A percentile compares a stretch with the other conserved stretches of the same genome.
phyloP scores from a whole-genome alignment of 2,888 invertebrate species.

The Gari tellinella region DNA sequence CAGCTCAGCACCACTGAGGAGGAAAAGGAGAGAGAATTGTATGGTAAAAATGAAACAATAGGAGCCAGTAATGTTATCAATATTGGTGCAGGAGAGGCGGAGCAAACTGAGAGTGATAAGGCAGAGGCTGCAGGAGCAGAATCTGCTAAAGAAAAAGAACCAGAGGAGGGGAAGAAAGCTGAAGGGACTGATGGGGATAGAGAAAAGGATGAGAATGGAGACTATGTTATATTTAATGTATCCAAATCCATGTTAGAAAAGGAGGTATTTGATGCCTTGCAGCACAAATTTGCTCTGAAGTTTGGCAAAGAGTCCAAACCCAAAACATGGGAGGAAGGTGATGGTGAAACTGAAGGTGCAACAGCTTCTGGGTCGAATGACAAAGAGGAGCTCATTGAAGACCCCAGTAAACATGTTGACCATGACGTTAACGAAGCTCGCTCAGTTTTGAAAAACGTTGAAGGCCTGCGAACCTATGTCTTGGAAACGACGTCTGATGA shows the following conservation, averaged over 20 bases:
- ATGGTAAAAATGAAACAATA: conserved; percentile 5
- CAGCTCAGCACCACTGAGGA: background rate
- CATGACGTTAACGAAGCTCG: background rate
- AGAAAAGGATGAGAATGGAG: background rate
- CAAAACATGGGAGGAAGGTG: background rate
- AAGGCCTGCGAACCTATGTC: too few species aligned
- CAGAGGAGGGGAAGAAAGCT: background rate
- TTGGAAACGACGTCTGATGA: too few species aligned
- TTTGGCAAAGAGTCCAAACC: background rate
- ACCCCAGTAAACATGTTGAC: background rate
- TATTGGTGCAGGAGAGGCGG: background rate
- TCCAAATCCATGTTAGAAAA: conserved; percentile 4
- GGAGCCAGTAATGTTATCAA: background rate
- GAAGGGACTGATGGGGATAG: background rate
- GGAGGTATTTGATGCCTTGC: conserved; percentile 26
- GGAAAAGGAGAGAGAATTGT: background rate
- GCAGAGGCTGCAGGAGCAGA: background rate
- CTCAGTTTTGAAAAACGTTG: background rate
- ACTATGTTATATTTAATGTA: conserved; percentile 2
- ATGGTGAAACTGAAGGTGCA: background rate
- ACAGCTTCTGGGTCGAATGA: too few species aligned
- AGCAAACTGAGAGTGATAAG: background rate
- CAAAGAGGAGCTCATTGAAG: too few species aligned
- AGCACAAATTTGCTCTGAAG: conserved; percentile 12
- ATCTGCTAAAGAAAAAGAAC: background rate